A percentile compares a stretch with the other conserved stretches of the same genome.
Conservation (phyloP, 2,797 vertebrate genomes). For the Pampus argenteus region DNA sequence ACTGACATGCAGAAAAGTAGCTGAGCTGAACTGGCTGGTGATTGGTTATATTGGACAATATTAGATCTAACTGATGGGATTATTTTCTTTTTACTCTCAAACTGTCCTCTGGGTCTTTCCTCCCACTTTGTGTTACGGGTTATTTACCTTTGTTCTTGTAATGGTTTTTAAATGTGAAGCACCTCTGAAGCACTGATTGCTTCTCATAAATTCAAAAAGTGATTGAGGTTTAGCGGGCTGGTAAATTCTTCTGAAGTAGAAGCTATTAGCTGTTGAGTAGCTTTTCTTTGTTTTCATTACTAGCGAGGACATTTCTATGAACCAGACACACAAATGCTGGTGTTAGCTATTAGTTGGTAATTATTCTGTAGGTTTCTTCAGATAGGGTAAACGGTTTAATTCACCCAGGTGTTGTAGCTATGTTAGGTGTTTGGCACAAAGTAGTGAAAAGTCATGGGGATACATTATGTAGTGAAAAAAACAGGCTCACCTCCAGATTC, state of each 20-base stretch:
- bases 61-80: conserved; percentile 13
- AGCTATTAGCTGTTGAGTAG: background rate
- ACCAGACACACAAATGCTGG: background rate
- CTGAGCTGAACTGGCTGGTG: conserved; percentile 3
- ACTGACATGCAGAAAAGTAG: conserved; percentile 21
- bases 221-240: background rate
- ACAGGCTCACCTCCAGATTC: too few relatives aligned
- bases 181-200: conserved; percentile 8
- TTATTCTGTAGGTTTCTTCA: too few relatives aligned
- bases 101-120: background rate
- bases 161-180: conserved; percentile 25
- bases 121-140: conserved; percentile 2
- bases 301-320: background rate
- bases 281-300: conserved; percentile 8
- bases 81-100: conserved; percentile 12
- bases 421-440: too few relatives aligned
- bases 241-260: too few relatives aligned
- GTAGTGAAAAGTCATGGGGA: too few relatives aligned
- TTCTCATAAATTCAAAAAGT: conserved; percentile 8
- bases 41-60: conserved; percentile 8
- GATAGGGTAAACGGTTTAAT: too few relatives aligned
- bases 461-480: too few relatives aligned
- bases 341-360: background rate
- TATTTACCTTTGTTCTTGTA: conserved; percentile 22
- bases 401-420: too few relatives aligned